Conservation (phyloP, 2,797 vertebrate genomes). For the Choloepus didactylus region DNA sequence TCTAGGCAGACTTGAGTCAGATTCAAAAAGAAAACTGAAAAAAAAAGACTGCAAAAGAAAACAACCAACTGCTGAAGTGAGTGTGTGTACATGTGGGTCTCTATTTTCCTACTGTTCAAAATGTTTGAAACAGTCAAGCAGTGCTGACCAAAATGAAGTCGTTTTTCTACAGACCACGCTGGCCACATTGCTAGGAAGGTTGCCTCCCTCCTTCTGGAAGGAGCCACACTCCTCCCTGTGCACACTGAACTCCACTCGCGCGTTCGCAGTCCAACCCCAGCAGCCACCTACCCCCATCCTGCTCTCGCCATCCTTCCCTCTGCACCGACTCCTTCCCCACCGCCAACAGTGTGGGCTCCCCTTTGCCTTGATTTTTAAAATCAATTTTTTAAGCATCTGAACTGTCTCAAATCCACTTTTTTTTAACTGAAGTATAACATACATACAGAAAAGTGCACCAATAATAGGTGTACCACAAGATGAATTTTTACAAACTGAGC, state of each 20-base stretch:
- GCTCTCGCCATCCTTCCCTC: background rate
- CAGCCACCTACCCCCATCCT: background rate
- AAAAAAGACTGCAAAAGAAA: background rate
- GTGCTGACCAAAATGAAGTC: background rate
- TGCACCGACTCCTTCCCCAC: too few species aligned
- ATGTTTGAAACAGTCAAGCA: background rate
- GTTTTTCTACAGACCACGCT: background rate
- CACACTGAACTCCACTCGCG: background rate
- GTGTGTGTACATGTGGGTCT: fast-evolving
- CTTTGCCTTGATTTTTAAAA: background rate
- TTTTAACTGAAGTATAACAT: background rate
- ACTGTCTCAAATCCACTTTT: background rate
- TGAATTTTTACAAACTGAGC: background rate
- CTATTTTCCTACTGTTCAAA: background rate
- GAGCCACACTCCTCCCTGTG: background rate
- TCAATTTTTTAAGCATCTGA: background rate
- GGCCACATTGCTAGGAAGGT: background rate
- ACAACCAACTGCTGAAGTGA: background rate
- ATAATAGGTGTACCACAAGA: background rate
- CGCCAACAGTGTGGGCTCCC: too few species aligned
- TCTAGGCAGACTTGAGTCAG: background rate
- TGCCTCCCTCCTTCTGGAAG: background rate
- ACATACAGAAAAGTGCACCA: background rate
- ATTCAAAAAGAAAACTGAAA: background rate
- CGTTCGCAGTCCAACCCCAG: too few species aligned